Conservation (phyloP, 1,140 invertebrate species). For the Helicoverpa zea region DNA sequence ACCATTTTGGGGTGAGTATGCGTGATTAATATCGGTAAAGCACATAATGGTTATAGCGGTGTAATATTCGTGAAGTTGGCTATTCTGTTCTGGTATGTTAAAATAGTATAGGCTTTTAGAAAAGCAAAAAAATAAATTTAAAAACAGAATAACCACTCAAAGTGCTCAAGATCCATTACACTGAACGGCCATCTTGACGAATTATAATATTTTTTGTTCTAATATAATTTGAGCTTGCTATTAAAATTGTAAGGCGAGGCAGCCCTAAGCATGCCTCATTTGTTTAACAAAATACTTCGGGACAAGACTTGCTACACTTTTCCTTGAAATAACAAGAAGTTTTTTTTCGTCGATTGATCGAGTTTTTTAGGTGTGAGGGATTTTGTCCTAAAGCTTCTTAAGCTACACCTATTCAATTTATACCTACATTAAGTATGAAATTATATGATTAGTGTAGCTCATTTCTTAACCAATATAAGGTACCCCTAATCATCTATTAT, state of each 20-base stretch:
- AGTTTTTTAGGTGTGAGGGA: not conserved
- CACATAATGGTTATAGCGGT: not conserved
- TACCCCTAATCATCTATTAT: too few relatives aligned
- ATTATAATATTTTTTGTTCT: not conserved
- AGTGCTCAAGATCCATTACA: not conserved
- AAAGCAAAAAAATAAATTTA: not conserved
- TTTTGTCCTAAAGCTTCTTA: not conserved
- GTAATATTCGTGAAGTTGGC: not conserved
- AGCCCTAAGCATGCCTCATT: slow-evolving; percentile 44
- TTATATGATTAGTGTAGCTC: too few relatives aligned
- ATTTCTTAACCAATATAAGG: too few relatives aligned
- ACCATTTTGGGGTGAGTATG: not conserved
- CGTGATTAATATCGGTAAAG: not conserved
- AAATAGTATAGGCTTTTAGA: not conserved
- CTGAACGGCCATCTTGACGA: not conserved
- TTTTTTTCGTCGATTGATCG: slow-evolving; percentile 43
- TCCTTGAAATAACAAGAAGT: slow-evolving; percentile 45
- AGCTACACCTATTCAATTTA: not conserved
- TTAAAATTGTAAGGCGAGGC: not conserved
- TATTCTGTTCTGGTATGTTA: too few relatives aligned
- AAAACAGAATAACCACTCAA: not conserved
- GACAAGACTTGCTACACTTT: slow-evolving; percentile 39
- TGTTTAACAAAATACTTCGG: slow-evolving; percentile 50
- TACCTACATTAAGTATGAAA: not conserved
- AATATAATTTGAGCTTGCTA: not conserved